Base-by-base conservation (phyloP, 2,113 vertebrate species). In the Butorides virescens region DNA sequence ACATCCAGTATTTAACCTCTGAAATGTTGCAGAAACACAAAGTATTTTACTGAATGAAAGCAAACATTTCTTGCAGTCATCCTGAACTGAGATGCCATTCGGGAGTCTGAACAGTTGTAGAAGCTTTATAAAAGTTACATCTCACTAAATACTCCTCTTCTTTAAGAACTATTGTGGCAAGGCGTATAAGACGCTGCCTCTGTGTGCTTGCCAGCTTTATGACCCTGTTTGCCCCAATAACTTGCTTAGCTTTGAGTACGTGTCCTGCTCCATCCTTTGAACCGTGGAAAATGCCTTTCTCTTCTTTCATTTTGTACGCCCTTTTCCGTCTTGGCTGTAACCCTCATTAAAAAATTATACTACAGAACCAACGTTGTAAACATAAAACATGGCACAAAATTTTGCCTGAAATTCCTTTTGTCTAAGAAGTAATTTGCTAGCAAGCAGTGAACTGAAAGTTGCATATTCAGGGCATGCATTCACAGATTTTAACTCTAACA, bases 1-100 rank as follows among this genome's bases (percentile, higher is more conserved):
- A 53, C 92, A 97, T 88, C 96, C 92, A 90, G 62, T 66, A 46
- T 70, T 91, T 96, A 96, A 97, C 94, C 96, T 96, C 93, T 37
- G 85, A 96, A 96, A 86, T 61, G 32, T 96, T 86, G 77, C 77
- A 82, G 90, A 52, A 76, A 92, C 90, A 82, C 70, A 82, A 79
- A 91, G 91, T 53, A 88, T 70, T 93, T 94, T 90, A 37, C 90
- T 97, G 94, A 95, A 96, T 94, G 92, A 67, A 91, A 86, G 49
- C 0, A 5, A 96, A 53, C 0, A 1, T 85, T 93, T 79, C 87
- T 26, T 58, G 74, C 18, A 95, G 74, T 63, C 74, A 76, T 79
- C 87, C 85, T 68, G 36, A 82, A 29, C 30, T 0, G 46, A 82
- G 52, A 73, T 39, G 49, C 23, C 56, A 53, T 62, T 53, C 34